Percentiles rank a stretch among this genome's conserved stretches.
Evolutionary conservation across 2,888 invertebrate genomes (phyloP).

Genomic region (Mylabris sibirica): DNA sequence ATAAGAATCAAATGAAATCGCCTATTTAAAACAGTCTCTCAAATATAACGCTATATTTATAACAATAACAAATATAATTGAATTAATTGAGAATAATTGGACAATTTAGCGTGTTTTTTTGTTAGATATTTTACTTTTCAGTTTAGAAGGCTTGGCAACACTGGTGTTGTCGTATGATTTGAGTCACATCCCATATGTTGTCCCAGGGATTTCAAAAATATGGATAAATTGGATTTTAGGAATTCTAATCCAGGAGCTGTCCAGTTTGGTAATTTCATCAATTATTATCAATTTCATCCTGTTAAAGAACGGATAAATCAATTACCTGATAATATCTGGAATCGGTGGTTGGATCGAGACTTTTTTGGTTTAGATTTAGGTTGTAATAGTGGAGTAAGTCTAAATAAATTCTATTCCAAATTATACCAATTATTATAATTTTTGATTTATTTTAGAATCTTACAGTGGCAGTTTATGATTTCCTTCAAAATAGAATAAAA

Average conservation of each 20-base stretch:
- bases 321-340: slow-evolving; percentile 66
- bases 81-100: too few relatives aligned
- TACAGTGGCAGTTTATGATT: slow-evolving; percentile 67
- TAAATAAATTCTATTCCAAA: neutral
- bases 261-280: slow-evolving; percentile 83
- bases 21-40: too few relatives aligned
- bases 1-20: too few relatives aligned
- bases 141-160: neutral
- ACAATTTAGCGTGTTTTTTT: too few relatives aligned
- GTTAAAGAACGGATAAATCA: slow-evolving; percentile 72
- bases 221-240: slow-evolving; percentile 57
- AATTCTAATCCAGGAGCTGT: slow-evolving; percentile 78
- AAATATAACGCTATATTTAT: too few relatives aligned
- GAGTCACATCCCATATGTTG: neutral
- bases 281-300: slow-evolving; percentile 85
- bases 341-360: slow-evolving; percentile 22
- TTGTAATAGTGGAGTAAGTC: slow-evolving; percentile 78
- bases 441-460: slow-evolving; percentile 65
- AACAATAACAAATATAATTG: too few relatives aligned
- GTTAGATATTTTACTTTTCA: too few relatives aligned
- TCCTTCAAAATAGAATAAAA: slow-evolving; percentile 61
- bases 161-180: neutral
- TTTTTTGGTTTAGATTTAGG: slow-evolving; percentile 66
- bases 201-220: neutral
- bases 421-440: too few relatives aligned